Evolutionary conservation across 2,888 invertebrate genomes (phyloP).

Genomic region (Dryadula phaetusa): DNA sequence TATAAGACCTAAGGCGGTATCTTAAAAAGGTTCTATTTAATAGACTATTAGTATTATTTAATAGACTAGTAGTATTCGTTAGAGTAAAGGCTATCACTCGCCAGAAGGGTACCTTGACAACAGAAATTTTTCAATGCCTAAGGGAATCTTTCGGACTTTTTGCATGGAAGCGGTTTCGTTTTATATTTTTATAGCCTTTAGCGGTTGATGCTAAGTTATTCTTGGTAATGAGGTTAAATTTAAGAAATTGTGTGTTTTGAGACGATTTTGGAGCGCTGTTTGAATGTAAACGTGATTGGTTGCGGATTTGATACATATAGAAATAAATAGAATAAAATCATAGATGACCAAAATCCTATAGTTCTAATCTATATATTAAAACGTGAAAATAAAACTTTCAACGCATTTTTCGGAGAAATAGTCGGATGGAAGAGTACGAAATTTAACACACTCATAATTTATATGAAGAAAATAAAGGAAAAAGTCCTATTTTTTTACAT

Average conservation of each 20-base stretch:
- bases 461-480: too few species aligned
- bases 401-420: too few species aligned
- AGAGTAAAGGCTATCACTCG: slow-evolving; percentile 17
- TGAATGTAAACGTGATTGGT: too few species aligned
- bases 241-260: neutral
- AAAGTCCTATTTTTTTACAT: too few species aligned
- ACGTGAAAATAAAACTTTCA: too few species aligned
- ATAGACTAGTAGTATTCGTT: slow-evolving; percentile 15
- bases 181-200: slow-evolving; percentile 3
- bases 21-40: slow-evolving; percentile 14
- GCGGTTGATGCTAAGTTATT: neutral
- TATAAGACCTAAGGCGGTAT: neutral
- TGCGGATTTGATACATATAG: too few species aligned
- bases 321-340: too few species aligned
- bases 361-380: too few species aligned
- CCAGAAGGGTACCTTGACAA: slow-evolving; percentile 6
- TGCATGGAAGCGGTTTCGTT: slow-evolving; percentile 2
- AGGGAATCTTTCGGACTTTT: slow-evolving; percentile 18
- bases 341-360: too few species aligned
- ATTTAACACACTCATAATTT: too few species aligned
- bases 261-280: too few species aligned
- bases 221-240: slow-evolving; percentile 2
- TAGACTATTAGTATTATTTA: slow-evolving; percentile 19
- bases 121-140: slow-evolving; percentile 17
- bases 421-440: too few species aligned